Conservation (phyloP, 2,113 vertebrate species). For the Xiphorhynchus elegans region DNA sequence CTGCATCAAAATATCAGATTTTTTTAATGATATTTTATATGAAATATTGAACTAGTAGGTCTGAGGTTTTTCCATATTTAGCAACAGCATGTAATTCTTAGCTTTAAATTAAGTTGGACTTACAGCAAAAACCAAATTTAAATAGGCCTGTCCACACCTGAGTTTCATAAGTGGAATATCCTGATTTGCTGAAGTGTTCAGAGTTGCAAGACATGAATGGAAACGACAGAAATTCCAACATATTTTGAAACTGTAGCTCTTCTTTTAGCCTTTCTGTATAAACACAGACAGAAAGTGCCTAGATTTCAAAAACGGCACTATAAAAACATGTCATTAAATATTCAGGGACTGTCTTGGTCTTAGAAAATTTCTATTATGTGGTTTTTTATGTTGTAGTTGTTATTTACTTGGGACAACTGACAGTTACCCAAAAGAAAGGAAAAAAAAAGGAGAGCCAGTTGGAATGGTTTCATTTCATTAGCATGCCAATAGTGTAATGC, state of each 20-base stretch:
- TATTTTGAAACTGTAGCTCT: neutral
- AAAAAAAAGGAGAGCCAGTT: neutral
- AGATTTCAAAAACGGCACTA: neutral
- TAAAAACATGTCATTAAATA: neutral
- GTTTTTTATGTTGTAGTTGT: neutral
- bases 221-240: neutral
- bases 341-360: neutral
- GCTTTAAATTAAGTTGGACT: neutral
- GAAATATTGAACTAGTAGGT: neutral
- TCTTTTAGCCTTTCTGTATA: neutral
- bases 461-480: neutral
- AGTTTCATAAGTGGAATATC: neutral
- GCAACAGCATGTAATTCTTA: neutral
- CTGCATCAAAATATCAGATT: neutral
- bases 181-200: neutral
- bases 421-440: neutral
- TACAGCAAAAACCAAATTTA: neutral
- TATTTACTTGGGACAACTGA: neutral
- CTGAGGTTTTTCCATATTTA: neutral
- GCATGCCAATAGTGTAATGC: neutral
- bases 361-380: neutral
- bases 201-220: neutral
- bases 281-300: neutral
- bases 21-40: neutral
- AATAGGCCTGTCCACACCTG: neutral